Percentiles rank a stretch among this genome's conserved stretches.
phyloP scores from a whole-genome alignment of 2,888 invertebrate genomes.

The Dasypolia templi region DNA sequence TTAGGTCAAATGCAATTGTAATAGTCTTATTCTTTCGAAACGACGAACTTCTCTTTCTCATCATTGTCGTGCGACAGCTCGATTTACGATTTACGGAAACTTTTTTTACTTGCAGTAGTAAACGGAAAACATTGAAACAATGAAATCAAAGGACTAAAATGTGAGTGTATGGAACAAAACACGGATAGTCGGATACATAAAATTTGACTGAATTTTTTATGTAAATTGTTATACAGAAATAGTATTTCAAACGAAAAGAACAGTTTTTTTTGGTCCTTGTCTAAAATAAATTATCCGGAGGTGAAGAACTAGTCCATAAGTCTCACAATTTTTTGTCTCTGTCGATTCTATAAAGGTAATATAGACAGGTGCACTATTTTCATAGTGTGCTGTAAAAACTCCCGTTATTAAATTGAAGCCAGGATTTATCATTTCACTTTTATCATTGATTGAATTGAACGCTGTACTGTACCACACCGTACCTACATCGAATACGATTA shows the following conservation, averaged over 20 bases:
- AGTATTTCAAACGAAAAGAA: no score
- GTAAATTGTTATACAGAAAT: no score
- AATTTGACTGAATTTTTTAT: background rate
- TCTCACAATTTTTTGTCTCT: background rate
- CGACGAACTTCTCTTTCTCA: background rate
- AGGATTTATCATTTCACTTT: no score
- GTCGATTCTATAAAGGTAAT: background rate
- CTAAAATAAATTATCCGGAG: background rate
- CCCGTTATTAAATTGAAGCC: no score
- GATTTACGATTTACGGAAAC: background rate
- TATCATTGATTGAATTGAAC: no score
- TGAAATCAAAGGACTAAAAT: background rate
- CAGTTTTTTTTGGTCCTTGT: no score
- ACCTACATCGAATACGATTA: no score
- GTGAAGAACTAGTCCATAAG: background rate
- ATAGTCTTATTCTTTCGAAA: background rate
- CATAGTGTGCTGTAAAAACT: background rate
- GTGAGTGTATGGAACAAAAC: background rate
- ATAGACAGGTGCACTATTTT: background rate
- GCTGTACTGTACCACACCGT: no score
- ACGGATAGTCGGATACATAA: no score
- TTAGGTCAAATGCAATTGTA: background rate
- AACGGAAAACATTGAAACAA: background rate
- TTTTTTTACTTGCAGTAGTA: conserved; percentile 1
- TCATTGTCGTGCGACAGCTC: background rate